Percentiles rank a stretch among this genome's conserved stretches.
phyloP scores from a whole-genome alignment of 2,113 vertebrate species.

The Pterocles orientalis region DNA sequence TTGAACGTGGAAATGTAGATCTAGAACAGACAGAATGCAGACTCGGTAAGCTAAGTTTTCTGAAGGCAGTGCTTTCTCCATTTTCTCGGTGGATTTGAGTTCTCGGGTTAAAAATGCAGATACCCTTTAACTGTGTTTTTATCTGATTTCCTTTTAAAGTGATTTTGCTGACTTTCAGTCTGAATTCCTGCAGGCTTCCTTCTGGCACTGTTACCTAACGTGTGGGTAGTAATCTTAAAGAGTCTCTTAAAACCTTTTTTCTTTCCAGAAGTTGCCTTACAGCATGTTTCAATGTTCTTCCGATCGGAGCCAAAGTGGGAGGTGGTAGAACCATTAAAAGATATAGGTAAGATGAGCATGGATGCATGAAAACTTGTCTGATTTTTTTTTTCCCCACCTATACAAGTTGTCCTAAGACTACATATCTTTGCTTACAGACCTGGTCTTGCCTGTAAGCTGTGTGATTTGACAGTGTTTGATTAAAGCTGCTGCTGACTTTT shows the following conservation, averaged over 20 bases:
- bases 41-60: not conserved
- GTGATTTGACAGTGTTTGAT: not conserved
- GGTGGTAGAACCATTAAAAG: slow-evolving; percentile 92
- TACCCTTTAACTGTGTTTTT: not conserved
- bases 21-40: not conserved
- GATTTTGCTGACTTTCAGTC: slow-evolving; percentile 17
- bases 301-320: slow-evolving; percentile 97
- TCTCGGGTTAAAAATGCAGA: slow-evolving; percentile 24
- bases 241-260: not conserved
- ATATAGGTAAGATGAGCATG: slow-evolving; percentile 85
- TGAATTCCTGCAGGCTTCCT: slow-evolving; percentile 1
- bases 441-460: not conserved
- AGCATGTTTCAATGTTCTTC: slow-evolving; percentile 99
- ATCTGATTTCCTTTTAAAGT: slow-evolving; percentile 18
- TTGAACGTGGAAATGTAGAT: not conserved
- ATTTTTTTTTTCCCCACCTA: not conserved
- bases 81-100: not conserved
- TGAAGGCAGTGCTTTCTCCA: not conserved
- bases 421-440: not conserved
- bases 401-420: not conserved
- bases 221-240: not conserved
- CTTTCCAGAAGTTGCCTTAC: slow-evolving; percentile 91
- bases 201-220: not conserved
- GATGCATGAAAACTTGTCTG: not conserved
- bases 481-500: not conserved